phyloP scores from a whole-genome alignment of 2,888 invertebrate genomes.

The Eupithecia insigniata region DNA sequence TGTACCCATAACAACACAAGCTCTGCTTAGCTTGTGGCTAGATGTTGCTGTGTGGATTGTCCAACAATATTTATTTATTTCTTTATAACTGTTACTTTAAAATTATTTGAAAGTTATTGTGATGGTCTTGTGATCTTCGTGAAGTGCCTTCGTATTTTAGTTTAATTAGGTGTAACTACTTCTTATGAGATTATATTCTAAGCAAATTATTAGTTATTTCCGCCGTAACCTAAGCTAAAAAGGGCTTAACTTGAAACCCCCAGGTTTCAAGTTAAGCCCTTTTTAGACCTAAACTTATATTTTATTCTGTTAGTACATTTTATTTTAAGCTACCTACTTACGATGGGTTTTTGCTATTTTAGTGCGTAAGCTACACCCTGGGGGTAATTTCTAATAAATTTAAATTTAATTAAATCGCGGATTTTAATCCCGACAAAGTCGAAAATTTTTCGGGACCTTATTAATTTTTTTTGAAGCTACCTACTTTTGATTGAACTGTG shows the following conservation, averaged over 20 bases:
- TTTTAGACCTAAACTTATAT: background rate
- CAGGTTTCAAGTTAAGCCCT: background rate
- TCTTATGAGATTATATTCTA: slow-evolving; percentile 38
- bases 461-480: background rate
- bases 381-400: too few species aligned
- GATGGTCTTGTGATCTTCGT: slow-evolving; percentile 41
- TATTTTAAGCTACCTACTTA: slow-evolving; percentile 17
- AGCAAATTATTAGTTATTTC: slow-evolving; percentile 20
- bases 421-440: too few species aligned
- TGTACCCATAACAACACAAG: too few species aligned
- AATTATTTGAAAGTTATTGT: slow-evolving; percentile 28
- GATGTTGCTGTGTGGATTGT: too few species aligned
- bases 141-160: slow-evolving; percentile 46
- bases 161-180: background rate
- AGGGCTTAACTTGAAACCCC: too few species aligned
- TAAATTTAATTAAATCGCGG: too few species aligned
- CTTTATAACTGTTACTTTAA: background rate
- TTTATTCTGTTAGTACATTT: background rate
- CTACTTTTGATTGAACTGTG: slow-evolving; percentile 33
- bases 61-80: too few species aligned
- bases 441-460: too few species aligned
- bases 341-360: too few species aligned
- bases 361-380: too few species aligned
- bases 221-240: background rate
- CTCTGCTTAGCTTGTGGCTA: too few species aligned